A percentile compares a stretch with the other conserved stretches of the same genome.
phyloP scores from a whole-genome alignment of 1,140 invertebrate species.

The Bombus balteatus region DNA sequence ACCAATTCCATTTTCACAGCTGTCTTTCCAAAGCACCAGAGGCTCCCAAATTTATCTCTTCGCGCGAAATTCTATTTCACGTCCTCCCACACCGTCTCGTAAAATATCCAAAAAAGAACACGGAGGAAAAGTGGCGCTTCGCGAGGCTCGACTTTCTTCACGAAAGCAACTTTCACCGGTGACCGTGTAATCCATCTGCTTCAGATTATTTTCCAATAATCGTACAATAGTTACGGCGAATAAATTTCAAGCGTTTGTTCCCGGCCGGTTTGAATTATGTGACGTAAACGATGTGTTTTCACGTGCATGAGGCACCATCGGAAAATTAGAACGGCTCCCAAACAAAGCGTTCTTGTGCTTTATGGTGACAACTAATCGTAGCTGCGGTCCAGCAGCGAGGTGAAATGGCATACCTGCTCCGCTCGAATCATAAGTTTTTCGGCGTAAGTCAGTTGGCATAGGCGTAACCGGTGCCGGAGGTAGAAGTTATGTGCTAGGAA shows the following conservation, averaged over 20 bases:
- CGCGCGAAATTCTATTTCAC: not conserved
- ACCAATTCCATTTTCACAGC: not conserved
- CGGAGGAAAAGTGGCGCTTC: not conserved
- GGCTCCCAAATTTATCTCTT: not conserved
- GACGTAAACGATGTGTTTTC: conserved; percentile 71
- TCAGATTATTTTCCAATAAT: conserved; percentile 56
- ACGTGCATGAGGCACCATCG: conserved; percentile 15
- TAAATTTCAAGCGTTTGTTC: conserved; percentile 27
- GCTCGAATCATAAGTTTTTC: conserved; percentile 60
- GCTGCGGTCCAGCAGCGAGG: conserved; percentile 13
- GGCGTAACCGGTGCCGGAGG: conserved; percentile 55
- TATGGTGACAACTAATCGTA: conserved; percentile 77
- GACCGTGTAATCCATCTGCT: conserved; percentile 49
- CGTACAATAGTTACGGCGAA: conserved; percentile 40
- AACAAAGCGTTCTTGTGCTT: conserved; percentile 72
- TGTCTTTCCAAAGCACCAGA: not conserved
- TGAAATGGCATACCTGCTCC: conserved; percentile 56
- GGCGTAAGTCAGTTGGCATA: conserved; percentile 68
- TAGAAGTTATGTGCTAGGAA: conserved; percentile 69
- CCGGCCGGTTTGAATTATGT: conserved; percentile 58
- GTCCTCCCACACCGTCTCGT: not conserved
- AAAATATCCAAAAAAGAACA: not conserved
- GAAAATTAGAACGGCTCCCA: conserved; percentile 65
- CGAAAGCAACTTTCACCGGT: conserved; percentile 16
- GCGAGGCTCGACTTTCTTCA: not conserved